Base-by-base conservation (phyloP, 2,113 vertebrate genomes). In the Sebastes fasciatus region DNA sequence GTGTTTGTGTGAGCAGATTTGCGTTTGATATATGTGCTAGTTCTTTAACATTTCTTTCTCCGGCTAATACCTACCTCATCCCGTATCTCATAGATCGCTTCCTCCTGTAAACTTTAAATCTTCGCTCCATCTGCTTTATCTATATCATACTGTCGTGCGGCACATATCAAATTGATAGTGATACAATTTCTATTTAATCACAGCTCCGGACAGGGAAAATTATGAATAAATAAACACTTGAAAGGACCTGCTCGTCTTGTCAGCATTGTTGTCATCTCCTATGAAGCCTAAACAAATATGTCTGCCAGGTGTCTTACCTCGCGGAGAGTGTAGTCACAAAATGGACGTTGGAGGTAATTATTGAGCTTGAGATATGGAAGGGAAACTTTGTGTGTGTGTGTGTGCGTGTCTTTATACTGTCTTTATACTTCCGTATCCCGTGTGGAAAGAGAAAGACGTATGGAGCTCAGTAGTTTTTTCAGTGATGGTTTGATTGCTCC, bases 341-440 rank as follows among this genome's bases (percentile, higher is more conserved):
- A 91, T 92, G 84, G 73, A 90, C 73, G 84, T 90, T 82, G 19
- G 83, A 79, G 78, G 79, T 92, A 92, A 94, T 95, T 92, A 93
- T 86, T 82, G 84, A 83, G 78, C 73, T 72, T 52, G 46, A 87
- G 85, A 93, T 82, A 80, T 70, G 78, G 49, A 74, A 26, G 49
- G 67, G 68, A 85, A 92, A 90, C 77, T 86, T 62, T 68, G 45
- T 49, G n/a, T 64, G 62, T 89, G 86, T 52, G 42, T 74, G 61
- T 48, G 64, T 63, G 40, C 89, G 84, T 88, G 40, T 57, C 46
- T 74, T 74, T 77, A 9, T 70, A 34, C 12, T 77, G 51, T 58
- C 66, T 82, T 88, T 86, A 86, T 86, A 67, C 46, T 48, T 83
- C 70, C 73, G 80, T 80, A 92, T 92, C 79, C 74, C 62, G 10